phyloP scores from a whole-genome alignment of 2,113 vertebrate species.

The Heliornis fulica region DNA sequence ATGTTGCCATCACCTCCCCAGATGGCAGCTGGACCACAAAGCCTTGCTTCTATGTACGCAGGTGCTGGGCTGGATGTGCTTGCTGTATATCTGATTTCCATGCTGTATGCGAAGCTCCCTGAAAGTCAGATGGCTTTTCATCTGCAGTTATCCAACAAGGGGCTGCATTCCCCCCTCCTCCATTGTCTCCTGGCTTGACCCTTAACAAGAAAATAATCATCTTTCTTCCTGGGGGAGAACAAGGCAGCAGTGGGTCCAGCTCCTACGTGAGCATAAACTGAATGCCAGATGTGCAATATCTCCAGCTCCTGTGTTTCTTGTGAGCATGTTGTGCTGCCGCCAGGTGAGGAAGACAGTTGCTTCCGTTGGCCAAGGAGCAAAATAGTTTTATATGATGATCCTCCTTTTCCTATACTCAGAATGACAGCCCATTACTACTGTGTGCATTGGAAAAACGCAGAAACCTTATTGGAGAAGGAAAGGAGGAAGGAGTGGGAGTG shows the following conservation, averaged over 20 bases:
- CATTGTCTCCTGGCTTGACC: neutral
- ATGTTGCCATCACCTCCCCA: neutral
- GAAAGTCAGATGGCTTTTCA: neutral
- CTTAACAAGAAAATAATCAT: neutral
- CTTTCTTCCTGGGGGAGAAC: neutral
- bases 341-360: neutral
- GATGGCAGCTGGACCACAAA: neutral
- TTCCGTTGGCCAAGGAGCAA: neutral
- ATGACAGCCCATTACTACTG: neutral
- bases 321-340: neutral
- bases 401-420: neutral
- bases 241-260: neutral
- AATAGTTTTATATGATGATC: neutral
- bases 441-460: neutral
- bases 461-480: neutral
- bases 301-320: neutral
- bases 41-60: neutral
- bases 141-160: neutral
- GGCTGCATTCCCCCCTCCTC: neutral
- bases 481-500: neutral
- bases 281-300: fast-evolving
- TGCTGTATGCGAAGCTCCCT: fast-evolving
- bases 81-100: neutral
- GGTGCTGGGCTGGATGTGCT: neutral
- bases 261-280: neutral